Evolutionary conservation across 2,113 vertebrate genomes (phyloP), one percentile per base, ranked within the genome.

Genomic region (Plectropomus leopardus): DNA sequence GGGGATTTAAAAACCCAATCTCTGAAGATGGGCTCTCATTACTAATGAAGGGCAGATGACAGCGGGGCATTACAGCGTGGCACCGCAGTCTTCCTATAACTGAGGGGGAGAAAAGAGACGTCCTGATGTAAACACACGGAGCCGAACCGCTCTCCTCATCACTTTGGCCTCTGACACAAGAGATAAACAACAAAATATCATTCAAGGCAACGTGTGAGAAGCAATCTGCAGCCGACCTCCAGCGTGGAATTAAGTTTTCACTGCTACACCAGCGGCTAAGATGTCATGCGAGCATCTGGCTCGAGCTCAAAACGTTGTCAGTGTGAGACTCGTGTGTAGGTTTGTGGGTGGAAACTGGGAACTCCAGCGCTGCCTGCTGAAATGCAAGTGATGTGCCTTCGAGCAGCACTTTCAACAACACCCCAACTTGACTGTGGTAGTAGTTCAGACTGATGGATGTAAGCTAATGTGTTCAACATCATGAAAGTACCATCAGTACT

Each of bases 1-100:
- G 44, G 21, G 44, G 67, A 70, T 76, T 72, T 28, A 55, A 30
- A 72, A 78, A 16, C 3, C 7, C 51, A 14, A 65, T 83, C 30
- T 45, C 40, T 72, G 47, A 53, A 10, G 47, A 74, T 7, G 23
- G 3, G 3, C 44, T 84, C 36, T 80, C 47, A 16, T 69, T 63
- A 2, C 55, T 85, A 83, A 89, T 63, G 34, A 70, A 28, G 76
- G 77, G 54, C 86, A 88, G 87, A 88, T 78, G 83, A 66, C 61
- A 36, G 71, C 7, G 57, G 40, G 57, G 61, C 68, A 42, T 60
- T 44, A 47, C 23, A 54, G 44, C 54, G 6, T 44, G 60, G 60
- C 36, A 40, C 32, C 4, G 21, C 54, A 11, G 26, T 45, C 51
- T 28, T 17, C 23, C 24, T 58, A 1, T 58, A n/a, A 55, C 30